phyloP scores from a whole-genome alignment of 35 echinoderm and acorn worm species.

The Strongylocentrotus purpuratus region DNA sequence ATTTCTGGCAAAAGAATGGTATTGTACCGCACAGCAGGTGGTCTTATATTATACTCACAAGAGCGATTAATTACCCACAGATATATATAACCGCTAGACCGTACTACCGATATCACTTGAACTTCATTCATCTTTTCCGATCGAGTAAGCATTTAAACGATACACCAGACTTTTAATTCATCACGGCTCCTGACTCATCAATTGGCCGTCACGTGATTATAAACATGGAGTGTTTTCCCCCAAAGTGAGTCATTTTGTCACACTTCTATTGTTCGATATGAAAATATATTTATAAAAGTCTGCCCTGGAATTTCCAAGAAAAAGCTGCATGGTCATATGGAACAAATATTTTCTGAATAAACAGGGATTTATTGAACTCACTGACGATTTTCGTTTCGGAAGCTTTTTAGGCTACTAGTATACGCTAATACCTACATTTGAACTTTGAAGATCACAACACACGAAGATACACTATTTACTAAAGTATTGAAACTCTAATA shows the following conservation, averaged over 20 bases:
- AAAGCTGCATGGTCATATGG: background rate
- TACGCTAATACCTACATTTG: no score
- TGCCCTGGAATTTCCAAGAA: background rate
- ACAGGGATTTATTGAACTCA: background rate
- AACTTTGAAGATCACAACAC: no score
- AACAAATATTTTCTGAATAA: background rate
- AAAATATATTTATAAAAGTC: background rate
- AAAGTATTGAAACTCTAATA: no score
- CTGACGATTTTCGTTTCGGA: no score
- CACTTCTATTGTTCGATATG: background rate
- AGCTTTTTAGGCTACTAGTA: no score
- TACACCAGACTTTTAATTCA: background rate
- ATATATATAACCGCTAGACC: background rate
- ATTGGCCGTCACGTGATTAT: background rate
- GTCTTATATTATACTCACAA: background rate
- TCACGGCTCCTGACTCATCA: background rate
- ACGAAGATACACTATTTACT: no score
- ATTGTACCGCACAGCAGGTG: background rate
- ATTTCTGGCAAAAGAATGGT: background rate
- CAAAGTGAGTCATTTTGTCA: conserved; percentile 9
- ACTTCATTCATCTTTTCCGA: conserved; percentile 10
- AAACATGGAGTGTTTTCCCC: background rate
- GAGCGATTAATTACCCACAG: background rate
- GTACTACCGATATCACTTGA: background rate
- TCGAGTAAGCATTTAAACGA: background rate